Conservation (phyloP, 2,113 vertebrate species). For the Pardalotus punctatus region DNA sequence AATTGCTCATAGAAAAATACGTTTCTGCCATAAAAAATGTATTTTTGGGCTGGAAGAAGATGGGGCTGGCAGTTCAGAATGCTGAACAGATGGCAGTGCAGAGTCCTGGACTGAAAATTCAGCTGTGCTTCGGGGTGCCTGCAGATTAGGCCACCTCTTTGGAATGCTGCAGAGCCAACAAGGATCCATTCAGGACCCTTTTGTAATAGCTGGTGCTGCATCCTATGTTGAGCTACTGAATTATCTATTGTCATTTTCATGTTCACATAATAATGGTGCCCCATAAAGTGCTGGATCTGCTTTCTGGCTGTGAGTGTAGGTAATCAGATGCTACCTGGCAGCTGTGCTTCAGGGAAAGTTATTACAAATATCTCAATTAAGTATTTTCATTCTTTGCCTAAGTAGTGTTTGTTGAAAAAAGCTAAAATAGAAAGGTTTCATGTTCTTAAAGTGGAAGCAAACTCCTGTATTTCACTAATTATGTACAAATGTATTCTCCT, state of each 20-base stretch:
- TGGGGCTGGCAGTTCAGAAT: not conserved
- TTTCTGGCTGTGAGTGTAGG: slow-evolving; percentile 33
- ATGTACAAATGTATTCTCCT: not conserved
- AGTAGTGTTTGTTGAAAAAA: slow-evolving; percentile 18
- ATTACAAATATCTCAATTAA: slow-evolving; percentile 55
- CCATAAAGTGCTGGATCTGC: not conserved
- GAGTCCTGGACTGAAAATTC: not conserved
- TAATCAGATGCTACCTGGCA: slow-evolving; percentile 39
- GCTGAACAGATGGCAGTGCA: slow-evolving; percentile 7
- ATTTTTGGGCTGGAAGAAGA: slow-evolving; percentile 7
- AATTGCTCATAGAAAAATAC: slow-evolving; percentile 20
- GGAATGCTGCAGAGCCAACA: not conserved
- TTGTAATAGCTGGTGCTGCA: not conserved
- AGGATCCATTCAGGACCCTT: not conserved
- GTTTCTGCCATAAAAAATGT: slow-evolving; percentile 18
- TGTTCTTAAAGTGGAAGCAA: slow-evolving; percentile 31
- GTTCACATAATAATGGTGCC: not conserved
- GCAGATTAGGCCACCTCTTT: not conserved
- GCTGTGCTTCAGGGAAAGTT: slow-evolving; percentile 58
- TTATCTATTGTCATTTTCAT: slow-evolving; percentile 34
- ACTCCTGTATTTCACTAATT: not conserved
- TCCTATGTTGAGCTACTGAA: not conserved
- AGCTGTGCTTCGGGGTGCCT: not conserved
- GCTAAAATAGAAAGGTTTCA: not conserved
- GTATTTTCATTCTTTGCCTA: slow-evolving; percentile 47